These are phyloP conservation scores for Notarius quadriscutis DNA, from an alignment of 2,113 vertebrate genomes.

Conservation along the genomic window DNA sequence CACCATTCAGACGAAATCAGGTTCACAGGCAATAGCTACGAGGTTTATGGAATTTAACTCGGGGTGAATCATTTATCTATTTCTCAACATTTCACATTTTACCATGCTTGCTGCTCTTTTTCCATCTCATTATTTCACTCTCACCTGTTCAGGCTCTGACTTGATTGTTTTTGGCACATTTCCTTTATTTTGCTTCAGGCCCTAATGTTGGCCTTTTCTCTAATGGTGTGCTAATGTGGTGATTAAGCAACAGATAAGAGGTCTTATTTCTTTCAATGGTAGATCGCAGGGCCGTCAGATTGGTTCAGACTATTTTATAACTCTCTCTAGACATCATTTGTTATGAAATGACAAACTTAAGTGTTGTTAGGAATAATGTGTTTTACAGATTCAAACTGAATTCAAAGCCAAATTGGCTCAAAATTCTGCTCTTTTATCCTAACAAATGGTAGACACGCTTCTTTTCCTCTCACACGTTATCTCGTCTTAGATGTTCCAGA, in stretches of 20 bases:
- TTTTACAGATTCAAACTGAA: background rate
- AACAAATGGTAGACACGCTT: background rate
- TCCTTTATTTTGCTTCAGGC: slow-evolving; percentile 47
- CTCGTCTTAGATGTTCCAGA: background rate
- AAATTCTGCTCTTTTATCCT: background rate
- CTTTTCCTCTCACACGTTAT: background rate
- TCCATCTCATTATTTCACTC: slow-evolving; percentile 10
- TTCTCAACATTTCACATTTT: background rate
- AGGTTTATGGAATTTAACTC: background rate
- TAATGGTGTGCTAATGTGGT: background rate
- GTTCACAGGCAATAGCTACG: too few species aligned
- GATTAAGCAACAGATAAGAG: slow-evolving; percentile 10
- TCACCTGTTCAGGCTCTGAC: background rate
- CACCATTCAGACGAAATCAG: too few species aligned
- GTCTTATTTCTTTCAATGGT: background rate
- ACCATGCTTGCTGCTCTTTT: background rate
- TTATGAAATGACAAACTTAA: background rate
- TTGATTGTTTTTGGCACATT: slow-evolving; percentile 53
- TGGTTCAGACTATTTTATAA: background rate
- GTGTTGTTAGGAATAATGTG: background rate
- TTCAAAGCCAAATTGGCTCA: background rate
- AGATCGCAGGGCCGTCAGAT: background rate
- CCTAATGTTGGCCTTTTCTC: slow-evolving; percentile 29
- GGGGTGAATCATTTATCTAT: background rate
- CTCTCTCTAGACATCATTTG: background rate